These are phyloP conservation scores for Hippopotamus amphibius DNA, from an alignment of 2,113 vertebrate genomes.

Conservation along the genomic window DNA sequence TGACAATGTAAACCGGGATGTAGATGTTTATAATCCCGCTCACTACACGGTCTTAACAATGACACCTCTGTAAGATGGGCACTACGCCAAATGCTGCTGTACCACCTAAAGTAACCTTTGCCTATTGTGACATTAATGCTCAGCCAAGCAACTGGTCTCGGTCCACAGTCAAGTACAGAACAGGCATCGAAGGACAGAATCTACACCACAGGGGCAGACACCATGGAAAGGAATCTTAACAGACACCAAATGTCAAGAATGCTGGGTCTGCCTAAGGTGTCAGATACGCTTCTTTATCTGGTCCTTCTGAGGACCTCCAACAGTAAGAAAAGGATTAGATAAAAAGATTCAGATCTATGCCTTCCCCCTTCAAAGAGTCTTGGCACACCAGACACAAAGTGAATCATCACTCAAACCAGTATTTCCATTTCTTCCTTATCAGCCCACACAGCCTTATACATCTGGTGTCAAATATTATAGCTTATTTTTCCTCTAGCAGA, in stretches of 20 bases:
- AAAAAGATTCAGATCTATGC: neutral
- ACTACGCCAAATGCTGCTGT: neutral
- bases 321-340: neutral
- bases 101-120: neutral
- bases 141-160: neutral
- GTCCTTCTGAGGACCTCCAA: neutral
- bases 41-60: neutral
- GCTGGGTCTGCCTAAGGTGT: neutral
- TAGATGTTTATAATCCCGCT: neutral
- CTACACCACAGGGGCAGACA: neutral
- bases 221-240: neutral
- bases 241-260: neutral
- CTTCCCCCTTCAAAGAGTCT: neutral
- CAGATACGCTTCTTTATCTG: neutral
- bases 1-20: neutral
- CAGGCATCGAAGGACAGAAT: neutral
- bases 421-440: neutral
- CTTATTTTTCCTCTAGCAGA: neutral
- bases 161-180: neutral
- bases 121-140: neutral
- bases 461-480: neutral
- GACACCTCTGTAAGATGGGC: neutral
- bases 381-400: neutral
- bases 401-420: neutral
- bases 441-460: neutral